Base-by-base conservation (phyloP, 2,888 invertebrate genomes). In the Sinodicranocentrus sp. region DNA sequence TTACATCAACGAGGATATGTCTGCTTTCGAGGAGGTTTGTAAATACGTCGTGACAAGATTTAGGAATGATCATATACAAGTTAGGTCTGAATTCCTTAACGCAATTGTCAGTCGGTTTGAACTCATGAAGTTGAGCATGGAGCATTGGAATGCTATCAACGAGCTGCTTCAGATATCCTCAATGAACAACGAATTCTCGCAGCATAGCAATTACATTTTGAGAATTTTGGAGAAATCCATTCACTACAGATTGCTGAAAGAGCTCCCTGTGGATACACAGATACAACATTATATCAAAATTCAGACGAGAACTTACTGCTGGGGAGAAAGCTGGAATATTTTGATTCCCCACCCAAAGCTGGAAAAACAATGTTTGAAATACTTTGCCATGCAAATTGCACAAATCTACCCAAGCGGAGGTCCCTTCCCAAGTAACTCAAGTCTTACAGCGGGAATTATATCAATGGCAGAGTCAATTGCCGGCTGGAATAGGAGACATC, bases 241-340 rank as follows among this genome's bases (percentile, higher is more conserved):
- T 28, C 57, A 79, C n/a, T 84, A 71, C 73, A 52, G 84, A 17
- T 25, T 86, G 28, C 23, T 48, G 1, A 67, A 79, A 10, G 59
- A 79, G 17, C 65, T 79, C 0, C 63, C 78, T 5, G 82, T 86
- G 6, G 83, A 86, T 6, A 75, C 76, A 21, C 84, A 84, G 33
- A 80, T 86, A 25, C 82, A 86, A 15, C 82, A 84, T 65, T 76
- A 82, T n/a, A 83, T 86, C n/a, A 86, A 86, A 68, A 76, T 86
- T 15, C 78, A 86, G 43, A 85, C 86, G 15, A 39, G 82, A 26
- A 71, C 67, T 2, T 86, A 85, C 44, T 85, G 78, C 63, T 80
- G 77, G 73, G 85, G 84, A 19, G 83, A 84, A 59, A 85, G 80
- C 21, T 85, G 84, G 83, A 79, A 83, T 59, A 84, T 85, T 75